Conservation (phyloP, 2,797 vertebrate genomes). For the Galago senegalensis region DNA sequence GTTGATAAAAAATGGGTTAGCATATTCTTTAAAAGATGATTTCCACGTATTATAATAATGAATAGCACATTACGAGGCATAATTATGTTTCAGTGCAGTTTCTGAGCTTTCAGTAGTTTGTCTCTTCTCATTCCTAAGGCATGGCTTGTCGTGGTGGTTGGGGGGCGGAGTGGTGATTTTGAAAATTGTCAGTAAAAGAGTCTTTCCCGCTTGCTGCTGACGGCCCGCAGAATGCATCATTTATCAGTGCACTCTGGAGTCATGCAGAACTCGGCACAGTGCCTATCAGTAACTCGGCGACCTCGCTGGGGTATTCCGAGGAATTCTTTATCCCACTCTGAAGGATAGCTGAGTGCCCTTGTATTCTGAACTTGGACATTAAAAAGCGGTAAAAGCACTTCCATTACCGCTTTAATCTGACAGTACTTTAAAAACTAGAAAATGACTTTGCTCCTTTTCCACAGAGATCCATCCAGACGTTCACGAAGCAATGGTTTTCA, state of each 20-base stretch:
- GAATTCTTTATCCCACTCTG: conserved; percentile 49
- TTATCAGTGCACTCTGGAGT: conserved; percentile 20
- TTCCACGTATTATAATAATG: conserved; percentile 32
- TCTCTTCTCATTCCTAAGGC: conserved; percentile 27
- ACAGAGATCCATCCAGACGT: background rate
- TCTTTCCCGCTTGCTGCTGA: conserved; percentile 56
- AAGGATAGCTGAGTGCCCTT: conserved; percentile 23
- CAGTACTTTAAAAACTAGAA: conserved; percentile 62
- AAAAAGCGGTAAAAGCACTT: conserved; percentile 36
- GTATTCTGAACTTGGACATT: conserved; percentile 53
- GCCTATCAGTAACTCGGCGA: conserved; percentile 54
- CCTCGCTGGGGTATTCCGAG: background rate
- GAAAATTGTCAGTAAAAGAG: conserved; percentile 68
- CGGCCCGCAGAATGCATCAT: conserved; percentile 18
- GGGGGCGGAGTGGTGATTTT: background rate
- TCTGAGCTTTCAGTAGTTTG: background rate
- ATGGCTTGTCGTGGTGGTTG: background rate
- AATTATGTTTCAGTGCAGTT: background rate
- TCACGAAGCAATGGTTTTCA: background rate
- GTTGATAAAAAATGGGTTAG: background rate
- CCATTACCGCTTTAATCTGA: conserved; percentile 59
- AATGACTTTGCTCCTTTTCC: conserved; percentile 1
- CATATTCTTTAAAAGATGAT: background rate
- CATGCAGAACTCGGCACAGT: conserved; percentile 46
- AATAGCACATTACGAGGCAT: background rate